Conservation (phyloP, 2,888 invertebrate species). For the Chymomyza caudatula region DNA sequence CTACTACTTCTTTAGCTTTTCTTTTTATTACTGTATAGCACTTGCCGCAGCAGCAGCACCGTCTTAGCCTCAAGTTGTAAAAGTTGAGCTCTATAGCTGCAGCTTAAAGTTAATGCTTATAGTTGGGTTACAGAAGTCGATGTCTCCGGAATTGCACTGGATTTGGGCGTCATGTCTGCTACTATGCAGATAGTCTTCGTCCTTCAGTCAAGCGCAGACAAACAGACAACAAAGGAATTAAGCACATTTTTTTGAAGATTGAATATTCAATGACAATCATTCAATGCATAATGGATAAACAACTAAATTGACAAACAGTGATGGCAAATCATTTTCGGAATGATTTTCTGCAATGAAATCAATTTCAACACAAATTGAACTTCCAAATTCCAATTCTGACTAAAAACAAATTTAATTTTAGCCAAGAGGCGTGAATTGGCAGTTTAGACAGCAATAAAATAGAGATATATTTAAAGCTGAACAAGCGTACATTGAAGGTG, state of each 20-base stretch:
- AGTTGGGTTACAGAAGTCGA: not conserved
- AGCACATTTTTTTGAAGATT: not conserved
- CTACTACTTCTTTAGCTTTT: slow-evolving; percentile 4
- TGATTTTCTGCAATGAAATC: not conserved
- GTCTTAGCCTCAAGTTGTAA: not conserved
- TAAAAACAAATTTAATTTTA: not conserved
- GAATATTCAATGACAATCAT: not conserved
- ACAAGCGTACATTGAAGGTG: not conserved
- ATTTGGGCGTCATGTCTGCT: not conserved
- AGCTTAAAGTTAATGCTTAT: not conserved
- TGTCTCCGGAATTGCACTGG: not conserved
- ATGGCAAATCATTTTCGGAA: not conserved
- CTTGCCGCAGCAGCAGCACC: not conserved
- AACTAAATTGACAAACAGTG: not conserved
- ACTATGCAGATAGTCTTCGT: not conserved
- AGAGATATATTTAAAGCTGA: not conserved
- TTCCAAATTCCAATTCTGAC: not conserved
- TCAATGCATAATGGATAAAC: not conserved
- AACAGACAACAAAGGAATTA: not conserved
- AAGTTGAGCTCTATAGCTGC: not conserved
- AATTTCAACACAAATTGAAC: not conserved
- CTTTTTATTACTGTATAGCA: slow-evolving; percentile 3
- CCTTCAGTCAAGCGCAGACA: not conserved
- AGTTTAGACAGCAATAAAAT: not conserved
- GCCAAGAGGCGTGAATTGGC: not conserved